These are phyloP conservation scores for Pollimyrus isidori DNA, from an alignment of 2,113 vertebrate species.

Conservation along the genomic window DNA sequence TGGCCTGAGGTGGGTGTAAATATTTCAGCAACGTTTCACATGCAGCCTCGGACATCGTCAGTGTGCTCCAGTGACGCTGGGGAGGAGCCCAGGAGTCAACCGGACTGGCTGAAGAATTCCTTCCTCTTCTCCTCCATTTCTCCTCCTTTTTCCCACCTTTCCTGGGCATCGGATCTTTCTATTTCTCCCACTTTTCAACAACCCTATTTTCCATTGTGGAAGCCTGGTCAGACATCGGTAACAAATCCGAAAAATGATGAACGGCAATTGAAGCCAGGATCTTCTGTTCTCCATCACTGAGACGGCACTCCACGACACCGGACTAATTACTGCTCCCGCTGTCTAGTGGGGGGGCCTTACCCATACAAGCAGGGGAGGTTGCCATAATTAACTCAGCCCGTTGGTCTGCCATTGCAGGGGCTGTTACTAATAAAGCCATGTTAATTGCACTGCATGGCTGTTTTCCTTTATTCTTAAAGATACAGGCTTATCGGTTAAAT, in stretches of 20 bases:
- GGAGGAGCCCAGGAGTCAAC: not conserved
- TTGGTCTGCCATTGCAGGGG: not conserved
- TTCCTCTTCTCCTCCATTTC: not conserved
- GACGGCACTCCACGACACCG: not conserved
- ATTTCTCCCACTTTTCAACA: not conserved
- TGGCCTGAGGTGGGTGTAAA: not conserved
- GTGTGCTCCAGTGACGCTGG: slow-evolving; percentile 12
- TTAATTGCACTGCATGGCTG: not conserved
- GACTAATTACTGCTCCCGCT: slow-evolving; percentile 20
- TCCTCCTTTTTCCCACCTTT: not conserved
- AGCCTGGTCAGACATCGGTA: slow-evolving; percentile 17
- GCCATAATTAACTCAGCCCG: not conserved
- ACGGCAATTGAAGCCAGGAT: slow-evolving; percentile 8
- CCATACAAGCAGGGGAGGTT: not conserved
- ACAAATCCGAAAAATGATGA: not conserved
- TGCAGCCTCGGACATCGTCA: not conserved
- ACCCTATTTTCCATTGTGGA: not conserved
- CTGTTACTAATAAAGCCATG: slow-evolving; percentile 5
- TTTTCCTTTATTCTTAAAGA: not conserved
- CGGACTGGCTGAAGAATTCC: not conserved
- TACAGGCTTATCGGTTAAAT: not conserved
- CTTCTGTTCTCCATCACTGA: slow-evolving; percentile 2
- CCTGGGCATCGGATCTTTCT: not conserved
- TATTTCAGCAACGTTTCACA: not conserved
- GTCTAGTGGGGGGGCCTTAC: not conserved